Evolutionary conservation across 2,797 vertebrate genomes (phyloP).

Genomic region (Melanotaenia boesemani): DNA sequence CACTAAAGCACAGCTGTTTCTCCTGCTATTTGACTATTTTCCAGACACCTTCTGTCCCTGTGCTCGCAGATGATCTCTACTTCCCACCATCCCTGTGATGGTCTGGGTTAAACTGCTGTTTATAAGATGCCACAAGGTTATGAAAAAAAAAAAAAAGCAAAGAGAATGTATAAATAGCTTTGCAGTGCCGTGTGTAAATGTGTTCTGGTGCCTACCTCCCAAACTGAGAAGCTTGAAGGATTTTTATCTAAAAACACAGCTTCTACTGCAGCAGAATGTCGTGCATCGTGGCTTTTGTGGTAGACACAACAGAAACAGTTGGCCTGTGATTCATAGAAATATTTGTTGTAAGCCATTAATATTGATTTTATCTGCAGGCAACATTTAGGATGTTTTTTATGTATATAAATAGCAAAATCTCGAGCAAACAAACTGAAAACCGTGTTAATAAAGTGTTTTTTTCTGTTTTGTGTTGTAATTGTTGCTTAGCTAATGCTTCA

Average conservation of each 20-base stretch:
- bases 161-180: conserved; percentile 45
- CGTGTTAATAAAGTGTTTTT: conserved; percentile 2
- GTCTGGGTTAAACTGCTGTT: conserved; percentile 1
- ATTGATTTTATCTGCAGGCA: conserved; percentile 16
- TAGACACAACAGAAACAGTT: conserved; percentile 1
- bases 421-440: not conserved
- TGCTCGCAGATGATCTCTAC: not conserved
- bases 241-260: conserved; percentile 10
- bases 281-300: not conserved
- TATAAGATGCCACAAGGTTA: conserved; percentile 4
- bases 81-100: too few relatives aligned
- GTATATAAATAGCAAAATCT: not conserved
- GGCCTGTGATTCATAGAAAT: conserved; percentile 5
- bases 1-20: not conserved
- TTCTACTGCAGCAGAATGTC: conserved; percentile 18
- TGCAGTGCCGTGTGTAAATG: conserved; percentile 32
- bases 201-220: conserved; percentile 45
- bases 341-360: conserved; percentile 30
- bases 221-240: conserved; percentile 37
- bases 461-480: conserved; percentile 18
- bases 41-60: not conserved
- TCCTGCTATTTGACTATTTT: conserved; percentile 1
- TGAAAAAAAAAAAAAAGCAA: conserved; percentile 8
- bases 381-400: not conserved
- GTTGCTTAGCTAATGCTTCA: not conserved